Evolutionary conservation across 2,888 invertebrate species (phyloP), one percentile per base, ranked within the genome.

Genomic region (Drosophila acutilabella): DNA sequence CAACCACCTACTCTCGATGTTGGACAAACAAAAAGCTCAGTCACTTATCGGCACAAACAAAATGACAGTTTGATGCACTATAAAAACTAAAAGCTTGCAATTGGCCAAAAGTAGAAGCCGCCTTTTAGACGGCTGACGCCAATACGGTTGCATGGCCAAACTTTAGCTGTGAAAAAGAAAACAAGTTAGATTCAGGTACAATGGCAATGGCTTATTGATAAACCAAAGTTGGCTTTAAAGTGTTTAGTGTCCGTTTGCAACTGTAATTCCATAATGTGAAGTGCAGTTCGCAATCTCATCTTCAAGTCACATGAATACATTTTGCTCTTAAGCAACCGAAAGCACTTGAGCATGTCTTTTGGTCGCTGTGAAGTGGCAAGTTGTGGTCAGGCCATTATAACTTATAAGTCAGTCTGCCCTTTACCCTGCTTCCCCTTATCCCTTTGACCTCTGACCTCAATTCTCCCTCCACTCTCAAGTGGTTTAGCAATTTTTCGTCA

Each of bases 301-400:
- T 64, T 44, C 62, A 72, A 87, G 74, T 62, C 86, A 82, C 71
- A 74, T 88, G 83, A 80, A 88, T 88, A 78, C 82, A 82, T 82
- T 78, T 67, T 66, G 83, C 88, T 75, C 75, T 88, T 77, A 74
- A 85, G 68, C 73, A 54, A 44, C 20, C 62, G n/a, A 56, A 66
- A 71, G 88, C 86, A 88, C 85, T 86, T 89, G 76, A 88, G 83
- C 89, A 89, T 89, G 85, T 76, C 85, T 86, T 89, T 86, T 82
- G 87, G 86, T 68, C 78, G 69, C 53, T 67, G 64, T 89, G 85
- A 81, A 84, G 83, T 84, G 75, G 87, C 71, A 87, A 84, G 71
- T 76, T 86, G 89, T 89, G 85, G 85, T 89, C 89, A 88, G 80
- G 73, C 85, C 85, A 86, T 86, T 86, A 86, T 86, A 86, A 86